These are phyloP conservation scores for Lasiurus borealis DNA, from an alignment of 2,113 vertebrate genomes.

Conservation along the genomic window DNA sequence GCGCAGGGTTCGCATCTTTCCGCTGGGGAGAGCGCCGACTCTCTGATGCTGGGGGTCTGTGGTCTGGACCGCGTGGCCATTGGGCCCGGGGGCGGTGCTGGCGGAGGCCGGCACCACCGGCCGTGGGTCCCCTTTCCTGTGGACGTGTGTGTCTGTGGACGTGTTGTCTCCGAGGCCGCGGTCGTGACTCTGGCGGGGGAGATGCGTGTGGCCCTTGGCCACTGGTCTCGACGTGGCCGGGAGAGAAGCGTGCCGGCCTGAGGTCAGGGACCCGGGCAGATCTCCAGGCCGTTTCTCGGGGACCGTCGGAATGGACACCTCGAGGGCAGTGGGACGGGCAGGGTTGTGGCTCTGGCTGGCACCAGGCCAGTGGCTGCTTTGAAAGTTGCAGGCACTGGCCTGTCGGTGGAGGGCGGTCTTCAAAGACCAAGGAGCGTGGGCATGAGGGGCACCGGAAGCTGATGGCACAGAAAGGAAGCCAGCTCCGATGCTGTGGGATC, in stretches of 20 bases:
- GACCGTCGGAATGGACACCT: not conserved
- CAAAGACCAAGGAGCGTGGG: not conserved
- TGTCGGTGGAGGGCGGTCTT: not conserved
- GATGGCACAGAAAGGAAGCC: not conserved
- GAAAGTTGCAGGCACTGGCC: not conserved
- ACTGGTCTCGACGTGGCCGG: not conserved
- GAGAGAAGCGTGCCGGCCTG: not conserved
- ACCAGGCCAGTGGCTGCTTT: not conserved
- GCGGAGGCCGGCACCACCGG: accelerated
- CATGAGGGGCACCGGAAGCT: accelerated
- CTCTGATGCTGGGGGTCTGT: not conserved
- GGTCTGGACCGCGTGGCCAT: accelerated
- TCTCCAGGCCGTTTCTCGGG: not conserved
- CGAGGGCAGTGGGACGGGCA: not conserved
- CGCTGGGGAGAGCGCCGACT: conserved; percentile 61
- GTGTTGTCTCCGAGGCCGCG: not conserved
- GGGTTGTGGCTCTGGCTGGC: accelerated
- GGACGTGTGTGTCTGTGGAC: not conserved
- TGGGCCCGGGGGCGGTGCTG: accelerated
- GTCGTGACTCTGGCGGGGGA: not conserved
- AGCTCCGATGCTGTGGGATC: not conserved
- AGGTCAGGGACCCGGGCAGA: accelerated
- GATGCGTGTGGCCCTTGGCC: not conserved
- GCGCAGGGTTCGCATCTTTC: conserved; percentile 39
- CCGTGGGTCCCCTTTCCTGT: accelerated